A percentile compares a stretch with the other conserved stretches of the same genome.
Conservation (phyloP, 1,140 invertebrate species). For the Pectinophora gossypiella region DNA sequence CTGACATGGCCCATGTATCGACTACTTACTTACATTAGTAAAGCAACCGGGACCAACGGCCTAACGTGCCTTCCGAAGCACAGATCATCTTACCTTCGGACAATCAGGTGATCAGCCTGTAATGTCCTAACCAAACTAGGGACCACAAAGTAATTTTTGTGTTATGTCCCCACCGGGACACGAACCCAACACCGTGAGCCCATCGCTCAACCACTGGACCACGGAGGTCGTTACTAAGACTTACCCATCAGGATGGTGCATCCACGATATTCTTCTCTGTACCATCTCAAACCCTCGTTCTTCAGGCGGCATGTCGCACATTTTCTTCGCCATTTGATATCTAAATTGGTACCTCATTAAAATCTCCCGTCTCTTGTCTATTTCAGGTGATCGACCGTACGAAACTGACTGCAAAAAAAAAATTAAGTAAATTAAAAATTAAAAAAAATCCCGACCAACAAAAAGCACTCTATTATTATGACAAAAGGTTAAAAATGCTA, state of each 20-base stretch:
- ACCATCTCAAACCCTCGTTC: background rate
- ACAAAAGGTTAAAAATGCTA: no score
- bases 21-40: no score
- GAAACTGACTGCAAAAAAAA: no score
- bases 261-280: background rate
- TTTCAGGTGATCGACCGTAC: no score
- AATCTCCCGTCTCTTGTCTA: no score
- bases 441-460: background rate
- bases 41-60: no score
- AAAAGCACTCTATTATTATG: background rate
- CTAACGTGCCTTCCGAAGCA: background rate
- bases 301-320: constrained; percentile 1
- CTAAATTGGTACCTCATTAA: no score
- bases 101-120: background rate
- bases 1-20: no score
- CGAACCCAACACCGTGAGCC: no score
- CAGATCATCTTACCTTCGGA: background rate
- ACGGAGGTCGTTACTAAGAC: background rate
- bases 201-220: background rate
- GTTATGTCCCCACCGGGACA: no score
- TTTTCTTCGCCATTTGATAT: background rate
- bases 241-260: constrained; percentile 4
- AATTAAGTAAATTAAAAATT: no score
- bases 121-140: background rate
- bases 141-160: background rate